A percentile compares a stretch with the other conserved stretches of the same genome.
phyloP scores from a whole-genome alignment of 2,797 vertebrate species.

The Nyctibius grandis region DNA sequence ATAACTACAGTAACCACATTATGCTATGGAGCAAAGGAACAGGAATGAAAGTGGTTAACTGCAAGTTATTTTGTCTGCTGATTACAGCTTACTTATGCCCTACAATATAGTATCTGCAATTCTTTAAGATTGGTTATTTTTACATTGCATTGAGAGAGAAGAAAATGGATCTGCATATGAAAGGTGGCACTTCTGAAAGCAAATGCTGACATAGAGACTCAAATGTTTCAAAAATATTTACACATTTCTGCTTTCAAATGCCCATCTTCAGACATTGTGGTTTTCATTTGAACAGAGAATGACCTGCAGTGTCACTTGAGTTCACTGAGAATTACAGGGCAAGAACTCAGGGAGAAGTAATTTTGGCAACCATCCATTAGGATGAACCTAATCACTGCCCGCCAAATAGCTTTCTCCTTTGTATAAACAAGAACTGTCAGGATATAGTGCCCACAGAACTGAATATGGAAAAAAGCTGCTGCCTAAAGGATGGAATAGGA shows the following conservation, averaged over 20 bases:
- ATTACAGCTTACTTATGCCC: neutral
- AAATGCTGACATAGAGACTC: neutral
- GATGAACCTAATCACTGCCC: neutral
- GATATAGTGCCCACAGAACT: neutral
- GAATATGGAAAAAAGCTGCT: neutral
- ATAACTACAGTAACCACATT: neutral
- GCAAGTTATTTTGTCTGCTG: neutral
- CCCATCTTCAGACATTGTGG: neutral
- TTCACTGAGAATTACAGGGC: neutral
- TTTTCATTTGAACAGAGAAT: constrained; percentile 1
- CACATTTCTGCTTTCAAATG: neutral
- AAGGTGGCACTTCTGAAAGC: neutral
- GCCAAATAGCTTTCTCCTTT: neutral
- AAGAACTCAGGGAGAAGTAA: neutral
- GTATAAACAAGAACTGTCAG: neutral
- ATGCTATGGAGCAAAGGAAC: neutral
- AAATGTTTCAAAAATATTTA: constrained; percentile 4
- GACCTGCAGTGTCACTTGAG: neutral
- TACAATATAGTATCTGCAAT: neutral
- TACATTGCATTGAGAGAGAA: neutral
- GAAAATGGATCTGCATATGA: neutral
- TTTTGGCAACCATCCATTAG: constrained; percentile 18
- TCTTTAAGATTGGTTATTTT: neutral
- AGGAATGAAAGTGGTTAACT: neutral
- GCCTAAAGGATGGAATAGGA: neutral